phyloP scores from a whole-genome alignment of 2,113 vertebrate genomes.

The Psittacus erithacus region DNA sequence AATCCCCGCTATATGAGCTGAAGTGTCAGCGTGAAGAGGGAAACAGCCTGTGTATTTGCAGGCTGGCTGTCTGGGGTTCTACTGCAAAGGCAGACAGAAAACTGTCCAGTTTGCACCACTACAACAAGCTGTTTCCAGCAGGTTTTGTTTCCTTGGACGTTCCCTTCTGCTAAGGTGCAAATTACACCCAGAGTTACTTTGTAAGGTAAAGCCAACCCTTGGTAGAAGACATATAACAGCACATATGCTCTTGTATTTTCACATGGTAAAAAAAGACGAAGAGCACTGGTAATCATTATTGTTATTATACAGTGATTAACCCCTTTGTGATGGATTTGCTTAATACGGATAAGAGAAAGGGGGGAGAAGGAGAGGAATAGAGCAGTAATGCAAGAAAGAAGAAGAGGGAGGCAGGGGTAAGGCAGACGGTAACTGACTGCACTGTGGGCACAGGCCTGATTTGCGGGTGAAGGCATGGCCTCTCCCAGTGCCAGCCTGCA shows the following conservation, averaged over 20 bases:
- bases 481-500: not conserved
- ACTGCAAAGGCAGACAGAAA: not conserved
- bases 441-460: not conserved
- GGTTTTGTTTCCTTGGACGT: not conserved
- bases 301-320: not conserved
- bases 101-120: not conserved
- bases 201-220: not conserved
- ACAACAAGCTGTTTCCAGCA: fast-evolving
- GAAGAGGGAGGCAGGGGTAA: too few relatives aligned
- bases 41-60: not conserved
- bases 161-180: not conserved
- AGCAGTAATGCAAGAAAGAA: not conserved
- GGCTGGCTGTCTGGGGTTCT: not conserved
- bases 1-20: not conserved
- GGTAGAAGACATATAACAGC: not conserved
- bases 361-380: not conserved
- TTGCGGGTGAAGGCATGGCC: not conserved
- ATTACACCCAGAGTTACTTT: not conserved
- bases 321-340: not conserved
- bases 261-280: not conserved
- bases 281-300: not conserved
- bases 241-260: not conserved
- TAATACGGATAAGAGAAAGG: not conserved
- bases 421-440: not conserved
- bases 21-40: not conserved